A percentile compares a stretch with the other conserved stretches of the same genome.
Evolutionary conservation across 1,140 invertebrate species (phyloP).

Genomic region (Temnothorax nylanderi): DNA sequence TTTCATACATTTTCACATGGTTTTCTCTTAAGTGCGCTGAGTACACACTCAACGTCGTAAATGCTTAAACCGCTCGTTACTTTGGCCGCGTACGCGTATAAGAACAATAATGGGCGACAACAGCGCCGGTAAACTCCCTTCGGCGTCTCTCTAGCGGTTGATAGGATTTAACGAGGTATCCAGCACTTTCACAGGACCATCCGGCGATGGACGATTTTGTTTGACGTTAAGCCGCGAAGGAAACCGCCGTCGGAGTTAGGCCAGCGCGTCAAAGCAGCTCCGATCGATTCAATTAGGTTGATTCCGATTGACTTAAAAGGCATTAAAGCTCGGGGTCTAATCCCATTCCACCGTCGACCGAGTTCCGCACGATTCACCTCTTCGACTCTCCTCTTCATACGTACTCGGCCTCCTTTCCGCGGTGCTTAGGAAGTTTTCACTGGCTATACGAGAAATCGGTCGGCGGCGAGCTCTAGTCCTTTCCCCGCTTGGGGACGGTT

Average conservation of each 20-base stretch:
- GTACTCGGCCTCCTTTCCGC: conserved; percentile 39
- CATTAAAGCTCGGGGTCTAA: conserved; percentile 45
- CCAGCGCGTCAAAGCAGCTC: conserved; percentile 32
- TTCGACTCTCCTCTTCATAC: not conserved
- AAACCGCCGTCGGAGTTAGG: conserved; percentile 31
- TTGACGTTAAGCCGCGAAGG: conserved; percentile 36
- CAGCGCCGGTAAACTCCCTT: conserved; percentile 25
- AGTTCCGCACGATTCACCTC: conserved; percentile 28
- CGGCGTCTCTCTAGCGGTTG: not conserved
- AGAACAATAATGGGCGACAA: conserved; percentile 43
- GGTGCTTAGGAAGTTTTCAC: conserved; percentile 55
- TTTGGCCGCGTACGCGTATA: conserved; percentile 19
- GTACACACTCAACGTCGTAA: conserved; percentile 33
- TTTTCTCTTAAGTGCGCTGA: conserved; percentile 22
- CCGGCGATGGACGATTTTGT: conserved; percentile 17
- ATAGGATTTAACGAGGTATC: conserved; percentile 49
- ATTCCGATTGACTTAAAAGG: conserved; percentile 60
- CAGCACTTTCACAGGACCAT: not conserved
- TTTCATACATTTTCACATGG: conserved; percentile 48
- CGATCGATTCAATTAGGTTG: conserved; percentile 54
- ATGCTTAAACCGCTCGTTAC: conserved; percentile 41
- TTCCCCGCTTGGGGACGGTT: conserved; percentile 27
- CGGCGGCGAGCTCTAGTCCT: not conserved
- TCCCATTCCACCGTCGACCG: conserved; percentile 54
- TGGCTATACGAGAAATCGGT: conserved; percentile 42